Evolutionary conservation across 1,140 invertebrate genomes (phyloP).

Genomic region (Zelostemma sp.): DNA sequence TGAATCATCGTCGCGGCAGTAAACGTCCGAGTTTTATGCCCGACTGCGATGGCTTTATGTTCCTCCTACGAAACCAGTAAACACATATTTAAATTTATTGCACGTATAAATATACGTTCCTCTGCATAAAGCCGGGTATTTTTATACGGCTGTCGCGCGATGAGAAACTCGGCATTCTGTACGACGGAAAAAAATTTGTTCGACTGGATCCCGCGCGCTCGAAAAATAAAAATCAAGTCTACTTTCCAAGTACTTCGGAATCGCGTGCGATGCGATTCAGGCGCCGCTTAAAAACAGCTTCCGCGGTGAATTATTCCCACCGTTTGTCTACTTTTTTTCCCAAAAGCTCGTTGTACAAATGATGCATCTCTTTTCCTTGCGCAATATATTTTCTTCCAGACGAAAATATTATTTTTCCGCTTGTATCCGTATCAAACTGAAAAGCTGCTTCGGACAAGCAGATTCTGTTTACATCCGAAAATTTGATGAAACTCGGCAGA

Average conservation of each 20-base stretch:
- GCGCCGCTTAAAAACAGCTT: conserved; percentile 5
- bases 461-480: too few species aligned
- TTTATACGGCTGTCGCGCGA: too few species aligned
- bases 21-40: conserved; percentile 18
- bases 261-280: neutral
- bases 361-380: too few species aligned
- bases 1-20: conserved; percentile 11
- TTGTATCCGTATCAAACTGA: too few species aligned
- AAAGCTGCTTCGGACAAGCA: too few species aligned
- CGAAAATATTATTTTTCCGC: too few species aligned
- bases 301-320: neutral
- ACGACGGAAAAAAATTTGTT: too few species aligned
- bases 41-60: conserved; percentile 20
- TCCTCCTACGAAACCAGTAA: conserved; percentile 6
- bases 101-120: neutral
- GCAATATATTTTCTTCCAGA: too few species aligned
- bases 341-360: conserved; percentile 1
- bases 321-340: neutral
- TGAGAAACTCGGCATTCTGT: too few species aligned
- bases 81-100: conserved; percentile 16
- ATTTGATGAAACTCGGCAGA: too few species aligned
- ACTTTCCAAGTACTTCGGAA: neutral
- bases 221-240: neutral
- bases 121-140: neutral
- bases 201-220: too few species aligned